Evolutionary conservation across 2,797 vertebrate genomes (phyloP), one percentile per base, ranked within the genome.

Genomic region (Siniperca undulata): DNA sequence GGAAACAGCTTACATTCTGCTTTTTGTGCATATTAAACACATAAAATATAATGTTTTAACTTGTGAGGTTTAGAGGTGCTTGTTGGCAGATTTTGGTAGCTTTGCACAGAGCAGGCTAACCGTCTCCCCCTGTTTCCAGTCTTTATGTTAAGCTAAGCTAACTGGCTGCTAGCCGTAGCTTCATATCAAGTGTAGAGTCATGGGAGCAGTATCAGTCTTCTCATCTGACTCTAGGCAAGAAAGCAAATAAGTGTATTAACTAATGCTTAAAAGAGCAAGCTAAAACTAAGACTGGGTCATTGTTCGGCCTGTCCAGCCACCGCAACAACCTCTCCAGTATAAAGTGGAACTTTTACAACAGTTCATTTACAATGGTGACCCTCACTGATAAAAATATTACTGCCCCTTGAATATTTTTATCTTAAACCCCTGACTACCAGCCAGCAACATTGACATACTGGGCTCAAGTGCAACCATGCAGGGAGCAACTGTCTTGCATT

Each of bases 321-420:
- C 5, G 19, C 62, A 56, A 58, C 56, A 27, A 3, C 24, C 42
- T 58, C 38, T 22, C 17, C 17, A n/a, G 5, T 17, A 56, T 59
- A 24, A 74, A 76, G 14, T 53, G 46, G 16, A 66, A 36, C 48
- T 52, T 38, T 72, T 22, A 69, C 81, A 81, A 34, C 80, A 74
- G 64, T 64, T 82, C 38, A 27, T 85, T 78, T 58, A 74, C 66
- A 60, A 17, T 50, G 0, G n/a, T 62, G 55, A 70, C 30, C 30
- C 48, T 40, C 2, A 22, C 19, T 50, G 78, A 83, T 84, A 84
- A 76, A 88, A 85, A 83, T 64, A 84, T 82, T 55, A 22, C 64
- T 36, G 61, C 4, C 40, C 42, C 27, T 27, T n/a, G 40, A 81
- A 88, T 89, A 89, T 89, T 89, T 92, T 78, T 84, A 79, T 81